Evolutionary conservation across 2,888 invertebrate species (phyloP).

Genomic region (Aporophyla nigra): DNA sequence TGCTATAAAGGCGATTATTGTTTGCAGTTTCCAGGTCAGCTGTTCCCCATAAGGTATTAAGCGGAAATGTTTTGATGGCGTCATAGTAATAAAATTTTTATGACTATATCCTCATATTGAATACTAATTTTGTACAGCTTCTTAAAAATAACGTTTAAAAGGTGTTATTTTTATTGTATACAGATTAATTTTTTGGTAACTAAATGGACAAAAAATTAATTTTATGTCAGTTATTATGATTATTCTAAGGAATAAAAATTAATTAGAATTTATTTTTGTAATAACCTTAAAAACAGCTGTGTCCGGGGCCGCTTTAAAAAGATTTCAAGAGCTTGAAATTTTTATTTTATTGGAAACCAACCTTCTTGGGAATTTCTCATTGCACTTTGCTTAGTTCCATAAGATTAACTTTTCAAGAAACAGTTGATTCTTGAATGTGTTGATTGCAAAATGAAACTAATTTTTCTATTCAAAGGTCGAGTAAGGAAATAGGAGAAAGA

Average conservation of each 20-base stretch:
- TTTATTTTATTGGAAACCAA: not conserved
- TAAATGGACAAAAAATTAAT: not conserved
- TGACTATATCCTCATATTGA: conserved; percentile 30
- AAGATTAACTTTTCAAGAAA: no score
- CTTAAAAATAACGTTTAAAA: conserved; percentile 15
- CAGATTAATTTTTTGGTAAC: not conserved
- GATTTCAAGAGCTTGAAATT: not conserved
- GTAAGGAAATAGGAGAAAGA: no score
- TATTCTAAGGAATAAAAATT: not conserved
- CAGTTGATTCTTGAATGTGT: no score
- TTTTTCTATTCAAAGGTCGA: no score
- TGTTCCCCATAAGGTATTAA: conserved; percentile 25
- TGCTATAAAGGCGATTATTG: not conserved
- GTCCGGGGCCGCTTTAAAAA: not conserved
- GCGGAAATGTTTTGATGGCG: conserved; percentile 54
- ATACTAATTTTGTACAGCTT: conserved; percentile 50
- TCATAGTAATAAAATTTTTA: conserved; percentile 58
- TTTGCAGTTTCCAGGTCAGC: not conserved
- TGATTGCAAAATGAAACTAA: no score
- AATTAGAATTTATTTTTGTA: no score
- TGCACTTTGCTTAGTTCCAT: no score
- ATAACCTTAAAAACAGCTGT: conserved; percentile 7
- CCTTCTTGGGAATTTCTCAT: not conserved
- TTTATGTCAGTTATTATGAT: not conserved
- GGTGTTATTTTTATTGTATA: conserved; percentile 38